Conservation (phyloP, 2,797 vertebrate species). For the Pteronotus mesoamericanus region DNA sequence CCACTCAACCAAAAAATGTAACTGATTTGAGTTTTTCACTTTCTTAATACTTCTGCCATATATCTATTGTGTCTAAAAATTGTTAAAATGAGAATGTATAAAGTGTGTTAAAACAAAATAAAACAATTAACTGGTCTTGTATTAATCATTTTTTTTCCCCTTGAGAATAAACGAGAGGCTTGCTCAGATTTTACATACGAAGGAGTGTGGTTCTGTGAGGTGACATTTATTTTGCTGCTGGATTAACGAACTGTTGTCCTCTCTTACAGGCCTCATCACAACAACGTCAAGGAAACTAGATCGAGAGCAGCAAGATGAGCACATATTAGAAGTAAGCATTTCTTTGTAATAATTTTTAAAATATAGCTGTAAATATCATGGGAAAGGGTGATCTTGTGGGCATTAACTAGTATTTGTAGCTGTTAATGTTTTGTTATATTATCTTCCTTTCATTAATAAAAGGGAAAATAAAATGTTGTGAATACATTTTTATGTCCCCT, state of each 20-base stretch:
- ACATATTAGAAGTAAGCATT: constrained; percentile 93
- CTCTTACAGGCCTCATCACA: constrained; percentile 90
- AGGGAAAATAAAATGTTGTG: not conserved
- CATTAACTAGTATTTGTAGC: not conserved
- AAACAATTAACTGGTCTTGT: not conserved
- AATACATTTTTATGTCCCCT: not conserved
- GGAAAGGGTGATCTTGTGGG: not conserved
- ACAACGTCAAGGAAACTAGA: constrained; percentile 97
- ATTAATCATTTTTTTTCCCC: not conserved
- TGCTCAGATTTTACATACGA: not conserved
- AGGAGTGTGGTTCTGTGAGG: not conserved
- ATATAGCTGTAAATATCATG: not conserved
- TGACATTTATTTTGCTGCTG: not conserved
- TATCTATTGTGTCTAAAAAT: not conserved
- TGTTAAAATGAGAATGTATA: not conserved
- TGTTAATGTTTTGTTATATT: not conserved
- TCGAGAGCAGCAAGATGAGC: constrained; percentile 95
- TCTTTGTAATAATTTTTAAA: not conserved
- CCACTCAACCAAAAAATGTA: not conserved
- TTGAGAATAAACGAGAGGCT: not conserved
- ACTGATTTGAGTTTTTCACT: not conserved
- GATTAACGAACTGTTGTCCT: constrained; percentile 44
- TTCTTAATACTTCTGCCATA: not conserved
- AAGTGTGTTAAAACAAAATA: not conserved
- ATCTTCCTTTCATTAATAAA: not conserved